Percentiles rank a stretch among this genome's conserved stretches.
These are phyloP conservation scores for Rhynchopsitta pachyrhyncha DNA, from an alignment of 2,113 vertebrate genomes.

Conservation along the genomic window DNA sequence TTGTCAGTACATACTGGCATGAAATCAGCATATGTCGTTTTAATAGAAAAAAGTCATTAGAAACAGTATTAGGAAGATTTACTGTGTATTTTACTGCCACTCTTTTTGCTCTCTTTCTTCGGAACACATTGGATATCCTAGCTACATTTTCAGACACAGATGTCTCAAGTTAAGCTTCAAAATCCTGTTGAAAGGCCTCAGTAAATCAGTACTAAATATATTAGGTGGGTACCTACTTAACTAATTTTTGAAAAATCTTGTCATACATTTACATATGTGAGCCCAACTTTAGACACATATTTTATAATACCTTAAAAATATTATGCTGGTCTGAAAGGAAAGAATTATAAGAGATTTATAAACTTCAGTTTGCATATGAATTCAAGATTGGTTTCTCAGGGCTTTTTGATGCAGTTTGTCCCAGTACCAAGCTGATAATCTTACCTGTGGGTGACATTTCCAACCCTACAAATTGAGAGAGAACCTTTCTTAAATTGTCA, in stretches of 20 bases:
- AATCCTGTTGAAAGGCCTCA: neutral
- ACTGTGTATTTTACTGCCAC: neutral
- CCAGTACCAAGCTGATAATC: neutral
- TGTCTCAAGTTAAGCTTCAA: neutral
- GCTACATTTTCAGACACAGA: neutral
- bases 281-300: neutral
- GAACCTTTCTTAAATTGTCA: neutral
- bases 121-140: neutral
- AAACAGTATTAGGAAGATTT: neutral
- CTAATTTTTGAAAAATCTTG: neutral
- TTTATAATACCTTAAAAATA: neutral
- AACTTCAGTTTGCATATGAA: neutral
- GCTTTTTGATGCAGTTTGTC: neutral
- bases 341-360: neutral
- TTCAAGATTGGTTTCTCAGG: neutral
- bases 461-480: neutral
- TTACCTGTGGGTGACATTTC: neutral
- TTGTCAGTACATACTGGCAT: neutral
- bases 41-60: neutral
- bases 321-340: neutral
- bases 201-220: neutral
- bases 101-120: neutral
- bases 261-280: neutral
- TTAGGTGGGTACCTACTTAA: neutral
- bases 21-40: neutral